phyloP scores from a whole-genome alignment of 2,113 vertebrate genomes.

The Tinamus guttatus region DNA sequence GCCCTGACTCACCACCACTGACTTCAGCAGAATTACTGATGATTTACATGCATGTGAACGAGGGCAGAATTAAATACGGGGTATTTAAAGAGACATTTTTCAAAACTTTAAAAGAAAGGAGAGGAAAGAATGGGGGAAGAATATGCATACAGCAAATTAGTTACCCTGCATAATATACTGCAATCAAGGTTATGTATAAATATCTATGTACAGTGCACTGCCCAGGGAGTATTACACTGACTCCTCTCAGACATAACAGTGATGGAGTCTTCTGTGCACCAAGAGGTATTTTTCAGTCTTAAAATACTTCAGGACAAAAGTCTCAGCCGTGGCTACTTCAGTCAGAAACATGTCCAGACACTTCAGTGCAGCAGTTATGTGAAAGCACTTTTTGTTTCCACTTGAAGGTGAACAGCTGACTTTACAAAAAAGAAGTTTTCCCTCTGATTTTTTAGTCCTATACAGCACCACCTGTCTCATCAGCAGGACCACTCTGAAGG shows the following conservation, averaged over 20 bases:
- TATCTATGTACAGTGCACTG: background rate
- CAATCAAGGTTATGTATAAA: conserved; percentile 3
- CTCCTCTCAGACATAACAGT: background rate
- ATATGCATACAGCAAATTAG: background rate
- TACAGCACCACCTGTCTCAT: conserved; percentile 84
- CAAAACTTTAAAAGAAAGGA: conserved; percentile 2
- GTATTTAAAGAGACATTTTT: background rate
- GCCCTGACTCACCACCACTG: background rate
- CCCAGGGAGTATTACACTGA: accelerated
- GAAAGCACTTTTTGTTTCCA: conserved; percentile 22
- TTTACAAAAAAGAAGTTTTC: conserved; percentile 73
- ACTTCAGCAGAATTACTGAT: background rate
- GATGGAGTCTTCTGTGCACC: background rate
- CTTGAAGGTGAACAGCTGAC: conserved; percentile 76
- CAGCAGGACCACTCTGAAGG: conserved; percentile 88
- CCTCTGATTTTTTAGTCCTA: conserved; percentile 30
- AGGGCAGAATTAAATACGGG: background rate
- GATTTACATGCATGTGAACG: background rate
- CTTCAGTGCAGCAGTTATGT: background rate
- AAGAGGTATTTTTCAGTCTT: conserved; percentile 28
- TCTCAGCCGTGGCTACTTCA: background rate
- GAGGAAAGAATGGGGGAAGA: background rate
- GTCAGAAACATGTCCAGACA: background rate
- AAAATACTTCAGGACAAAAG: conserved; percentile 19
- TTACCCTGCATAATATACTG: background rate